Conservation (phyloP, 2,113 vertebrate genomes). For the Rhabdomys dilectus region DNA sequence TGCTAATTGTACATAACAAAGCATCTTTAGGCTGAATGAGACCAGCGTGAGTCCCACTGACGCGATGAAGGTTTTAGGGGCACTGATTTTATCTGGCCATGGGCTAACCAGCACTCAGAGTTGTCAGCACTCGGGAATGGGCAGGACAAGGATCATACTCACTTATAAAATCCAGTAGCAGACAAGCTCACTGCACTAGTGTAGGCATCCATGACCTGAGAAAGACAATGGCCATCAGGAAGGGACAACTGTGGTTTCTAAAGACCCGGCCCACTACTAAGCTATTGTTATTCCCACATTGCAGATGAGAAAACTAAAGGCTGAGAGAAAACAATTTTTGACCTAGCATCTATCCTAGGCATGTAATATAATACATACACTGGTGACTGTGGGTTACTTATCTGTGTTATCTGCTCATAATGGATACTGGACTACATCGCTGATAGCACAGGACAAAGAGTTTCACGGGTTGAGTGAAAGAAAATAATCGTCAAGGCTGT, state of each 20-base stretch:
- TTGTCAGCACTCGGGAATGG: accelerated
- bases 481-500: not conserved
- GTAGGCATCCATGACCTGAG: constrained; percentile 93
- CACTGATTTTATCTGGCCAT: not conserved
- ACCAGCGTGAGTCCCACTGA: not conserved
- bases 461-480: not conserved
- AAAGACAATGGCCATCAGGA: constrained; percentile 54
- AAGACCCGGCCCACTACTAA: not conserved
- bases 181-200: constrained; percentile 92
- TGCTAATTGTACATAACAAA: not conserved
- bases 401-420: not conserved
- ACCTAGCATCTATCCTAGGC: not conserved
- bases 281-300: not conserved
- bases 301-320: not conserved
- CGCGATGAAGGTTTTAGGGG: not conserved
- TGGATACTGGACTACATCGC: not conserved
- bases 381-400: not conserved
- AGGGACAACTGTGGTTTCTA: not conserved
- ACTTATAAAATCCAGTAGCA: constrained; percentile 96
- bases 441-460: not conserved
- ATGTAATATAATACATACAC: not conserved
- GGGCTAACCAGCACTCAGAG: not conserved
- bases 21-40: not conserved
- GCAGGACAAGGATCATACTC: constrained; percentile 72
- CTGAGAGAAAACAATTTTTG: not conserved